A percentile compares a stretch with the other conserved stretches of the same genome.
These are phyloP conservation scores for Tenthredo livida DNA, from an alignment of 2,888 invertebrate species.

Conservation along the genomic window DNA sequence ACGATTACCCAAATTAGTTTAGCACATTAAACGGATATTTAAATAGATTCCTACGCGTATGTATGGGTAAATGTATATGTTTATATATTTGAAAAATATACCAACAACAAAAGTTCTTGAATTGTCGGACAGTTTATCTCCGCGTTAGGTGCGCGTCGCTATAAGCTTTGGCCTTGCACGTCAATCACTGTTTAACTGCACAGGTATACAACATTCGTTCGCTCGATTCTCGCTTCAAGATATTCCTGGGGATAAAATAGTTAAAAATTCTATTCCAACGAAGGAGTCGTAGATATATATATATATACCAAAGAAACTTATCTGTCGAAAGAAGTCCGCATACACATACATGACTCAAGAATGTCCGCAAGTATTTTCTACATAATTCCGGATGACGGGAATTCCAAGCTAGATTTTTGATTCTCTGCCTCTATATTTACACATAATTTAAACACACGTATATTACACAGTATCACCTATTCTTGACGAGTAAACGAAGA, in stretches of 20 bases:
- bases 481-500: not conserved
- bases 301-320: not conserved
- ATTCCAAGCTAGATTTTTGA: not conserved
- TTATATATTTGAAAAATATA: not conserved
- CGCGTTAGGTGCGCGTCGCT: constrained; percentile 30
- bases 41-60: not conserved
- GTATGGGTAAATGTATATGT: not conserved
- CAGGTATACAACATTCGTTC: constrained; percentile 27
- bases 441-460: constrained; percentile 2
- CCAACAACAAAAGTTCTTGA: constrained; percentile 1
- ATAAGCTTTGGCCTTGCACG: constrained; percentile 27
- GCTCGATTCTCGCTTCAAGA: constrained; percentile 36
- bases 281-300: not conserved
- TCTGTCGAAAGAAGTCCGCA: not conserved
- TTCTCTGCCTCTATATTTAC: not conserved
- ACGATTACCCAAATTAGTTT: not conserved
- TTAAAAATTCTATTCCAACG: constrained; percentile 9
- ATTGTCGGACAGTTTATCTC: constrained; percentile 15
- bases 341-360: constrained; percentile 21
- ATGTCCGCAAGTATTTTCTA: constrained; percentile 21
- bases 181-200: constrained; percentile 38
- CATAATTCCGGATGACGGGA: constrained; percentile 1
- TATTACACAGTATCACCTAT: constrained; percentile 15
- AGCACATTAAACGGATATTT: constrained; percentile 17
- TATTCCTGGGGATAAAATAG: constrained; percentile 35